Evolutionary conservation across 2,888 invertebrate species (phyloP), one percentile per base, ranked within the genome.

Genomic region (Synergus laeviventris): DNA sequence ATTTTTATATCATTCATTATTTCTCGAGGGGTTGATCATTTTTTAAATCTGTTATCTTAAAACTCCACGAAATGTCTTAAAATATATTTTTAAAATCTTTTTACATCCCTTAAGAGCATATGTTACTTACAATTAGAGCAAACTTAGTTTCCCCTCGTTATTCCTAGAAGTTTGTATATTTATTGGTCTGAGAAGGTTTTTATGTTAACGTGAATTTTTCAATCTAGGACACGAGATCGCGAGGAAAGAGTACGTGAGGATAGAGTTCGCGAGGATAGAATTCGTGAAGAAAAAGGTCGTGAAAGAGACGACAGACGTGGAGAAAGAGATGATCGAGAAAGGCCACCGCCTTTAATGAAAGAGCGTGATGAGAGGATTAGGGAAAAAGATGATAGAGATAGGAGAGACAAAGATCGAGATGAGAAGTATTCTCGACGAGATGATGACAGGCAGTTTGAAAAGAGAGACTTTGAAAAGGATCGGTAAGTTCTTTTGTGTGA

Each of bases 291-390:
- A 9, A 54, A 18, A 54, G 85, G 85, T 74, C 78, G 81, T 73
- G 80, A 86, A 56, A 81, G 82, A 74, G 84, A 84, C 11, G 88
- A 88, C 16, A 87, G 84, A 80, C 87, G 84, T 39, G 84, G 85
- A 39, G 88, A 87, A 36, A 80, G 92, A 91, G 81, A 91, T 87
- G 88, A 92, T 88, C 62, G 89, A 12, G 85, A 92, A 7, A 88
- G 91, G 21, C 82, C 66, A 16, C 42, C 61, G 21, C 83, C 79
- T 75, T 36, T 54, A 7, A 78, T 89, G n/a, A 90, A 91, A 79
- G 89, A 89, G 66, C 88, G 89, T 12, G 89, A 90, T 24, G 89
- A 90, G 2, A 87, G 89, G 77, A 74, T 82, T 42, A 85, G 89
- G 74, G 90, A 90, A 73, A 88, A 89, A 74, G 88, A 89, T 62